Evolutionary conservation across 2,888 invertebrate genomes (phyloP), one percentile per base, ranked within the genome.

Genomic region (Diaprepes abbreviatus): DNA sequence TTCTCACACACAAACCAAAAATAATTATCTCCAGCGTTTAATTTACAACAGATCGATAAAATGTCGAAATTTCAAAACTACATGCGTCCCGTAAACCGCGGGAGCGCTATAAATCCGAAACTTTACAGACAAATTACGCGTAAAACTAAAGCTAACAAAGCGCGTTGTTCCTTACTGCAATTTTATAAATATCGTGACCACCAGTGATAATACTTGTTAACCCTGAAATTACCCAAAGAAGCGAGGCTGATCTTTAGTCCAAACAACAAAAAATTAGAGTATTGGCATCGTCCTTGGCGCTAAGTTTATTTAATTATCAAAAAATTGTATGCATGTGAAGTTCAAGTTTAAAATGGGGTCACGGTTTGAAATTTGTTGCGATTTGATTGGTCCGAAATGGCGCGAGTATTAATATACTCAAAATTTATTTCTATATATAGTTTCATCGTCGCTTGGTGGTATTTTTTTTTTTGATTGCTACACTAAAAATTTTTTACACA

Each of bases 221-320:
- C 48, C 48, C 48, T 28, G 48, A 48, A 48, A 14, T 48, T 14
- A 14, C 12, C 24, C 12, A 28, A 48, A 48, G 48, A 28, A 48
- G 48, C 48, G 24, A 48, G 48, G 48, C 4, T 48, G 48, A 48
- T 24, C 48, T 28, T 12, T 48, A 21, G 4, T 24, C 24, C n/a
- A n/a, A n/a, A 14, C 24, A 48, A 28, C 7, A 48, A 24, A 48
- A 48, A 48, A 48, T 24, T 48, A 24, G 28, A 48, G 21, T 45
- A n/a, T 5, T 4, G 24, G 5, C 12, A 28, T 5, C 14, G 4
- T 7, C 48, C 48, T 28, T 21, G 48, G 48, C 48, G 14, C n/a
- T 21, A 12, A 14, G 12, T 48, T 48, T n/a, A 14, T 48, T 24
- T 24, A 24, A 24, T 24, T 24, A 10, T 6, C 33, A n/a, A n/a